A percentile compares a stretch with the other conserved stretches of the same genome.
These are phyloP conservation scores for Hycleus phaleratus DNA, from an alignment of 1,140 invertebrate genomes.

Conservation along the genomic window DNA sequence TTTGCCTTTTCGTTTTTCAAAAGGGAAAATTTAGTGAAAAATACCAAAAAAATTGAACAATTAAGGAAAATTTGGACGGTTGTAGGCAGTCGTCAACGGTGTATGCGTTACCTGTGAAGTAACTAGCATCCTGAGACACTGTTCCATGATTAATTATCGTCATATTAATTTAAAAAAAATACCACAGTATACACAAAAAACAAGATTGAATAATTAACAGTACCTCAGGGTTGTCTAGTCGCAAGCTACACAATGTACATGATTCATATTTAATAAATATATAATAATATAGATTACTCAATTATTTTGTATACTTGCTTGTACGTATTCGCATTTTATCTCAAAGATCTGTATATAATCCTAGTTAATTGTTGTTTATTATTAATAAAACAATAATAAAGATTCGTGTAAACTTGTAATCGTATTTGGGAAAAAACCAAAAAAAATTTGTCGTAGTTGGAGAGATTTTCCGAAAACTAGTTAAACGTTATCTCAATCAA, in stretches of 20 bases:
- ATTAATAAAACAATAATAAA: no score
- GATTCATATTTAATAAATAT: slow-evolving; percentile 31
- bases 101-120: slow-evolving; percentile 31
- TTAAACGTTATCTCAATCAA: no score
- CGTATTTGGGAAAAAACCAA: slow-evolving; percentile 7
- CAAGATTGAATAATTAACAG: not conserved
- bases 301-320: slow-evolving; percentile 44
- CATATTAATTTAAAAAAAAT: not conserved
- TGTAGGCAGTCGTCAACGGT: slow-evolving; percentile 27
- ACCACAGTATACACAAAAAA: not conserved
- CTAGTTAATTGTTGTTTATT: slow-evolving; percentile 24
- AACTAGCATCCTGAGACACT: slow-evolving; percentile 15
- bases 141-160: not conserved
- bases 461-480: no score
- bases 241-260: slow-evolving; percentile 42
- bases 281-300: slow-evolving; percentile 31
- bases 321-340: slow-evolving; percentile 37
- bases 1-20: not conserved
- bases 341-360: slow-evolving; percentile 32
- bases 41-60: slow-evolving; percentile 5
- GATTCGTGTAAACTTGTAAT: slow-evolving; percentile 23
- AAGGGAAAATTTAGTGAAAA: slow-evolving; percentile 19
- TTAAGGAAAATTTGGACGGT: slow-evolving; percentile 7
- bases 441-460: no score
- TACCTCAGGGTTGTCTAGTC: slow-evolving; percentile 24